Conservation (phyloP, 2,113 vertebrate genomes). For the Ptilonorhynchus violaceus region DNA sequence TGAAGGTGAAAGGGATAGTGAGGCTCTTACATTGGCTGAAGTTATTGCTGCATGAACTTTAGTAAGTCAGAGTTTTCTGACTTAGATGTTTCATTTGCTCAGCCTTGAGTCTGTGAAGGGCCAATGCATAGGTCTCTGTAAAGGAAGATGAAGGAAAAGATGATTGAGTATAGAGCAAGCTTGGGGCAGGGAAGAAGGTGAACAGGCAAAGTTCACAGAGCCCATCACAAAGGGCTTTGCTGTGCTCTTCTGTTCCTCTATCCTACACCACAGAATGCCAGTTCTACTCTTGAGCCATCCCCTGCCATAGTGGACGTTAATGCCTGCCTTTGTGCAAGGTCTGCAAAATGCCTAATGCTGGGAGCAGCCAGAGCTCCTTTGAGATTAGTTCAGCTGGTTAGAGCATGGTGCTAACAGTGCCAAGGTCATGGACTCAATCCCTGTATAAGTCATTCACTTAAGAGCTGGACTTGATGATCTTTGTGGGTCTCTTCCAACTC, state of each 20-base stretch:
- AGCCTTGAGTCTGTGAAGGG: background rate
- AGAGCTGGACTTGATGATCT: background rate
- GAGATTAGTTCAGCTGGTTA: background rate
- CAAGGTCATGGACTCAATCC: background rate
- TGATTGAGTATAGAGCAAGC: background rate
- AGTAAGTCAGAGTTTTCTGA: background rate
- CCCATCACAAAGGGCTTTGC: background rate
- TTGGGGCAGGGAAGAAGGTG: background rate
- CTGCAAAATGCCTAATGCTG: background rate
- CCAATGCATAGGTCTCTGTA: background rate
- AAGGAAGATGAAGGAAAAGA: background rate
- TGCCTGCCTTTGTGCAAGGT: background rate
- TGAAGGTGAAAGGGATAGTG: background rate
- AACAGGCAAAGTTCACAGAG: background rate
- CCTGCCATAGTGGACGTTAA: background rate
- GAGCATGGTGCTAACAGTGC: background rate
- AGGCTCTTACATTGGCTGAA: background rate
- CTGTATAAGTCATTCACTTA: background rate
- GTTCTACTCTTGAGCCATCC: background rate
- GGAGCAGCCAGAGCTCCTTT: background rate
- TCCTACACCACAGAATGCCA: accelerated
- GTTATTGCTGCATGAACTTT: background rate
- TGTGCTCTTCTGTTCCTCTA: background rate
- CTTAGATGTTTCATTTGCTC: background rate
- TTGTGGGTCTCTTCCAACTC: background rate